Evolutionary conservation across 2,888 invertebrate genomes (phyloP), one percentile per base, ranked within the genome.

Genomic region (Ptychoptera albimana): DNA sequence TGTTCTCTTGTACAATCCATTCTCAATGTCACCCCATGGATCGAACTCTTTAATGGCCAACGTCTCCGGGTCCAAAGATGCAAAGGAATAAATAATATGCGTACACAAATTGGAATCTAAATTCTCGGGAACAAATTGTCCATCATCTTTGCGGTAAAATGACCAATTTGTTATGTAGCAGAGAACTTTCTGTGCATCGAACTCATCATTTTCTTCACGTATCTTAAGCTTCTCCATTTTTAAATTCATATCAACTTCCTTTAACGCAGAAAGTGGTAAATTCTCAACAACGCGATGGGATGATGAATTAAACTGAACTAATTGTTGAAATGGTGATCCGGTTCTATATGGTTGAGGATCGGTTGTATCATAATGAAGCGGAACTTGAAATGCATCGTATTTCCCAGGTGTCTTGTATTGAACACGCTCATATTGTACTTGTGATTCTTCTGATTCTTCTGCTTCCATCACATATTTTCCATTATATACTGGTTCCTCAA

Each of bases 131-230:
- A 83, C 81, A 59, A 85, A 92, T 61, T 84, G 81, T 5, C 84
- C 88, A 45, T 82, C 82, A 1, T 74, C 78, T 52, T 82, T 80
- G 45, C 91, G 72, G 57, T 89, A 86, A 64, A 84, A 79, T 0
- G 89, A 79, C 91, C 91, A 92, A 56, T 83, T 89, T 0, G 89
- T 86, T 59, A 87, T 73, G 57, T 89, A 89, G 60, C 92, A 92
- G 1, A 89, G 77, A 0, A 89, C 79, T 53, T 74, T 69, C 8
- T 65, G 57, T 2, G 31, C 55, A 12, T 50, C 53, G 48, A n/a
- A 23, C 30, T 35, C 14, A 45, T 45, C 14, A 45, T 43, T 14
- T 48, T 32, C 30, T 44, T 50, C 29, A 46, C 46, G 8, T 31
- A 45, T 15, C 45, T 41, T 13, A 15, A 38, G 13, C 16, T 52